These are phyloP conservation scores for Euura saliciscinereae DNA, from an alignment of 1,140 invertebrate species.

Conservation along the genomic window DNA sequence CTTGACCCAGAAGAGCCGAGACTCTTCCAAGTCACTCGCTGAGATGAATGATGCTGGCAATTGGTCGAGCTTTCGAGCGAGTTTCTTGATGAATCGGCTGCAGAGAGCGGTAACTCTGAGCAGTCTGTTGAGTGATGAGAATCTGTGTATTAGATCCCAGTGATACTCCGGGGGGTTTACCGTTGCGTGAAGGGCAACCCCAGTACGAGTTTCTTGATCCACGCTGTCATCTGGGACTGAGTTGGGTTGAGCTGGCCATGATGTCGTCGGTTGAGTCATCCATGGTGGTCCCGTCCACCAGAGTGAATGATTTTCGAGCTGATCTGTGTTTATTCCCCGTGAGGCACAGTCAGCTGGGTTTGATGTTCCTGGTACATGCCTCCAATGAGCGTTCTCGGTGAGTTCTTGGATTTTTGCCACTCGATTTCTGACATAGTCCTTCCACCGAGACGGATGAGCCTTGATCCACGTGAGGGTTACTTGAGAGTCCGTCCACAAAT, in stretches of 20 bases:
- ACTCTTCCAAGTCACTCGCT: not conserved
- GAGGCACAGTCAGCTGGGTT: constrained; percentile 41
- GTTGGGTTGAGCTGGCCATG: not conserved
- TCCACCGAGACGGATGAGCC: constrained; percentile 20
- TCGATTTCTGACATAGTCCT: constrained; percentile 41
- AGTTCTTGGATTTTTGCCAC: constrained; percentile 34
- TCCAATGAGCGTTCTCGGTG: constrained; percentile 17
- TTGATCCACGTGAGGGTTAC: constrained; percentile 23
- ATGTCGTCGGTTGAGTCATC: not conserved
- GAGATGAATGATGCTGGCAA: not conserved
- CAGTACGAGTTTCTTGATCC: not conserved
- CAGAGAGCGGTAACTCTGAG: not conserved
- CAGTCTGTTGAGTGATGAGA: not conserved
- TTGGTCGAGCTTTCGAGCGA: not conserved
- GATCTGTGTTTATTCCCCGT: constrained; percentile 28
- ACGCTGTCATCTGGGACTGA: not conserved
- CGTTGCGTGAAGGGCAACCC: not conserved
- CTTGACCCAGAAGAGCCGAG: constrained; percentile 13
- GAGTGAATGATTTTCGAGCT: constrained; percentile 29
- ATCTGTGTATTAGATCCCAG: not conserved
- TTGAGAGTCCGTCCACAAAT: constrained; percentile 30
- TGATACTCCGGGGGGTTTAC: not conserved
- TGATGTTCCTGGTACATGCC: constrained; percentile 31
- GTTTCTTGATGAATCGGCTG: not conserved
- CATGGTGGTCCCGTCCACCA: constrained; percentile 30